Conservation (phyloP, 2,113 vertebrate genomes). For the Tychaedon coryphoeus region DNA sequence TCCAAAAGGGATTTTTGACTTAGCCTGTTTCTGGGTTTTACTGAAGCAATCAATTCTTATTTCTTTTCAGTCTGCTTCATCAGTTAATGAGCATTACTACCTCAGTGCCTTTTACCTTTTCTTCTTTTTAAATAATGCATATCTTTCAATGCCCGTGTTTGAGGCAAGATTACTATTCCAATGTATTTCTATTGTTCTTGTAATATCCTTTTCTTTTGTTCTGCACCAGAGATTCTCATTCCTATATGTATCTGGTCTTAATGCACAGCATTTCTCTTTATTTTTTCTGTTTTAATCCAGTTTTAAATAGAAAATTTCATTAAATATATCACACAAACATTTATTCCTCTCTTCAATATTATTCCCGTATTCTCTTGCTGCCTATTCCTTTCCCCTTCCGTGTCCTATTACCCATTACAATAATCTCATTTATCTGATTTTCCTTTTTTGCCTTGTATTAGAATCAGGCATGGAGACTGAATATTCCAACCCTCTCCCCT, state of each 20-base stretch:
- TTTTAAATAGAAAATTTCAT: constrained; percentile 58
- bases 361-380: constrained; percentile 45
- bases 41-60: constrained; percentile 36
- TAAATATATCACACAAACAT: constrained; percentile 42
- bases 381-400: constrained; percentile 31
- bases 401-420: constrained; percentile 45
- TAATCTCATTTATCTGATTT: constrained; percentile 36
- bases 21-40: background rate
- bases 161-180: constrained; percentile 5
- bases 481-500: background rate
- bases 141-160: constrained; percentile 5
- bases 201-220: constrained; percentile 40
- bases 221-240: constrained; percentile 24
- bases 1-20: constrained; percentile 8
- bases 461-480: background rate
- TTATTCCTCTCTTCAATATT: constrained; percentile 32
- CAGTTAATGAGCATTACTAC: constrained; percentile 42
- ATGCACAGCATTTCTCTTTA: constrained; percentile 43
- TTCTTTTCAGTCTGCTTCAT: constrained; percentile 52
- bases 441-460: background rate
- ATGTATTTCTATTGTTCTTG: constrained; percentile 5
- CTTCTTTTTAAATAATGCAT: constrained; percentile 36
- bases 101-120: constrained; percentile 35
- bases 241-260: constrained; percentile 25
- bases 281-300: constrained; percentile 59